These are phyloP conservation scores for Prietella phreatophila DNA, from an alignment of 2,113 vertebrate genomes.

Conservation along the genomic window DNA sequence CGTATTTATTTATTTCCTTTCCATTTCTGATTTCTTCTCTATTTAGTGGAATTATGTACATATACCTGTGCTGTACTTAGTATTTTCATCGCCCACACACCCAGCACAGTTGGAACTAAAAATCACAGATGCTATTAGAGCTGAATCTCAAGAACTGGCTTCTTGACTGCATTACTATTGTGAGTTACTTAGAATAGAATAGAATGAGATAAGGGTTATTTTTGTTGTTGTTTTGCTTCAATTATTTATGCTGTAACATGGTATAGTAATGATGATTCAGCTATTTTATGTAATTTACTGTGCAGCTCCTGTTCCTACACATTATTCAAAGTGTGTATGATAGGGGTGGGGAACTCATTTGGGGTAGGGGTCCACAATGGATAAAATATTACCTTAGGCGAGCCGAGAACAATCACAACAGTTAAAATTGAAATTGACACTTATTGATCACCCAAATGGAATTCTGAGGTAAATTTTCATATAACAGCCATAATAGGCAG, in stretches of 20 bases:
- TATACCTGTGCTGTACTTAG: neutral
- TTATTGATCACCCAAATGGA: too few relatives aligned
- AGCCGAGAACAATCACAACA: too few relatives aligned
- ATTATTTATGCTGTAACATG: neutral
- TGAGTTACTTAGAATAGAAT: neutral
- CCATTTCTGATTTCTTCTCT: neutral
- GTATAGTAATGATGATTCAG: neutral
- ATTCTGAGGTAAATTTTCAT: too few relatives aligned
- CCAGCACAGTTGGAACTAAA: neutral
- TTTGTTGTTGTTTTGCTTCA: too few relatives aligned
- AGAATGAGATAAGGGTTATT: neutral
- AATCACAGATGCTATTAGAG: neutral
- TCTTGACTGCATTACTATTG: neutral
- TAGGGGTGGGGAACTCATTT: too few relatives aligned
- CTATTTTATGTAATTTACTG: slow-evolving; percentile 25
- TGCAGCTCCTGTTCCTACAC: slow-evolving; percentile 3
- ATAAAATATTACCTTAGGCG: too few relatives aligned
- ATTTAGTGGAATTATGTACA: neutral
- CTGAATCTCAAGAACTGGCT: neutral
- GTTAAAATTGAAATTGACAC: too few relatives aligned
- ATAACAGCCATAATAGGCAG: too few relatives aligned
- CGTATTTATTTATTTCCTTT: neutral
- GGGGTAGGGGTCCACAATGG: too few relatives aligned
- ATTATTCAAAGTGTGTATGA: slow-evolving; percentile 25
- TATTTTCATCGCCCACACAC: neutral